A percentile compares a stretch with the other conserved stretches of the same genome.
Conservation (phyloP, 2,888 invertebrate species). For the Lampropteryx suffumata region DNA sequence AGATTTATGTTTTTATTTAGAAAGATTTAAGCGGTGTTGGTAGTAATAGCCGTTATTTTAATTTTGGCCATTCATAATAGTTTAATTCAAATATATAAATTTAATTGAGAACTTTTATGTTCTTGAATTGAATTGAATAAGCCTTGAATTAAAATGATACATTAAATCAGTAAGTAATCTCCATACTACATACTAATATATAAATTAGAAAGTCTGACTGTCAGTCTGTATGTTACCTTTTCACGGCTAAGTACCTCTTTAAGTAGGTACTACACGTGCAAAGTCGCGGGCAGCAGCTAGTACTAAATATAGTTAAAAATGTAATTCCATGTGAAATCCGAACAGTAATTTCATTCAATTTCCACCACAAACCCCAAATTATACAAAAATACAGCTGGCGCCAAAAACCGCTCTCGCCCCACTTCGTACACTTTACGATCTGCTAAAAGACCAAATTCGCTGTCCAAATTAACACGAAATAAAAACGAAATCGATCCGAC, state of each 20-base stretch:
- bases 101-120: no score
- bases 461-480: conserved; percentile 83
- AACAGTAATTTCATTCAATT: conserved; percentile 37
- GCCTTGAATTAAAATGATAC: no score
- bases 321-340: background rate
- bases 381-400: conserved; percentile 66
- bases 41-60: conserved; percentile 76
- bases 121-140: no score
- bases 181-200: no score
- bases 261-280: no score
- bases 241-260: no score
- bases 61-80: conserved; percentile 70
- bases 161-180: no score
- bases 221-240: no score
- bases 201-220: no score
- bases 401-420: conserved; percentile 47
- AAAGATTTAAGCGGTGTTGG: conserved; percentile 75
- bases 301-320: no score
- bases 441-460: conserved; percentile 82
- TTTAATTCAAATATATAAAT: conserved; percentile 45
- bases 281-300: no score
- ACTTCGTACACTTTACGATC: conserved; percentile 78
- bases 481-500: conserved; percentile 77
- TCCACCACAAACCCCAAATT: conserved; percentile 37
- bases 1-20: conserved; percentile 82